Conservation (phyloP, 2,113 vertebrate genomes). For the Echinops telfairi region DNA sequence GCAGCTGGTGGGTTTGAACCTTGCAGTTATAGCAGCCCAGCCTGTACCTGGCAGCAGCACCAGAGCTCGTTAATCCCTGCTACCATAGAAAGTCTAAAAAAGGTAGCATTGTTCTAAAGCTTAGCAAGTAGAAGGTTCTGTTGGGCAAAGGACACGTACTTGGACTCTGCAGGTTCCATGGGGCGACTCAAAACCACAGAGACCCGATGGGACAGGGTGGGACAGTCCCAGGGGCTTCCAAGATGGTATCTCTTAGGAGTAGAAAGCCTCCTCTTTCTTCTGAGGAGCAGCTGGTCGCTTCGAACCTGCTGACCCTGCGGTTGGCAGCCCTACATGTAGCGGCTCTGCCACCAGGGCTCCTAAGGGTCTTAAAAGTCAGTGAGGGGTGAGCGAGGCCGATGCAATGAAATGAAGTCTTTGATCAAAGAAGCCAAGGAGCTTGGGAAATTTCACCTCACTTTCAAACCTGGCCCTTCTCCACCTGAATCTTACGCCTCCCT, state of each 20-base stretch:
- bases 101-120: conserved; percentile 6
- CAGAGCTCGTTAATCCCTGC: neutral
- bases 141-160: neutral
- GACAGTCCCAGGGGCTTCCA: too few relatives aligned
- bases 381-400: neutral
- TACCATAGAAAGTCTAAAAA: conserved; percentile 38
- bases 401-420: neutral
- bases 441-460: neutral
- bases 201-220: too few relatives aligned
- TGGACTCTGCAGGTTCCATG: neutral
- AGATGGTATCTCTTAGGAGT: too few relatives aligned
- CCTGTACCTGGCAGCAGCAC: too few relatives aligned
- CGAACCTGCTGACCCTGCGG: too few relatives aligned
- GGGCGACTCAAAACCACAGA: neutral
- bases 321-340: too few relatives aligned
- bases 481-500: neutral
- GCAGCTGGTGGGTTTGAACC: too few relatives aligned
- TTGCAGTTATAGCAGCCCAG: too few relatives aligned
- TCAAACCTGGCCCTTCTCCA: neutral
- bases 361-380: neutral
- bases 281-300: too few relatives aligned
- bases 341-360: too few relatives aligned
- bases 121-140: neutral
- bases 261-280: too few relatives aligned
- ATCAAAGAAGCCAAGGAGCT: neutral